Conservation (phyloP, 2,797 vertebrate genomes). For the Yasuhikotakia modesta region DNA sequence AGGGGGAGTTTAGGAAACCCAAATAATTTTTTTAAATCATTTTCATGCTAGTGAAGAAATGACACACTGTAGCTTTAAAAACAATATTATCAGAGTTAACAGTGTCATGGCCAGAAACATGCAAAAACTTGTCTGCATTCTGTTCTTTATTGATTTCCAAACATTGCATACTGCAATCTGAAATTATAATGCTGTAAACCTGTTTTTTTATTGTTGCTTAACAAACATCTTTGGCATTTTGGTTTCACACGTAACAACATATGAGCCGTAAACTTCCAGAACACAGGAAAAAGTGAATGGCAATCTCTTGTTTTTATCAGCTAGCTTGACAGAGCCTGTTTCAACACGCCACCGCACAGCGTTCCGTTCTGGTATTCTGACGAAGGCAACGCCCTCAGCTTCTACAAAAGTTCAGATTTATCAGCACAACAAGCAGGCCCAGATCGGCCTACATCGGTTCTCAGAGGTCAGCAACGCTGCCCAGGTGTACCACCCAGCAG, state of each 20-base stretch:
- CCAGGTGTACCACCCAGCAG: background rate
- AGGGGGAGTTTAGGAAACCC: too few relatives aligned
- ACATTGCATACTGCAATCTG: background rate
- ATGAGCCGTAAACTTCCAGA: background rate
- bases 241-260: background rate
- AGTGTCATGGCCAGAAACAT: slow-evolving; percentile 11
- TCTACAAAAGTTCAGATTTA: slow-evolving; percentile 51
- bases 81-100: background rate
- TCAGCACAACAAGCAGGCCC: background rate
- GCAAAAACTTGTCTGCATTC: background rate
- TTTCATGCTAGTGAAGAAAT: background rate
- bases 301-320: slow-evolving; percentile 38
- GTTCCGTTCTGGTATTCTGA: slow-evolving; percentile 62
- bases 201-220: background rate
- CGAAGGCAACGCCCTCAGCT: slow-evolving; percentile 71
- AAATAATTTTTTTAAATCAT: too few relatives aligned
- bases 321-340: slow-evolving; percentile 68
- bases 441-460: background rate
- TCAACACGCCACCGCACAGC: slow-evolving; percentile 63
- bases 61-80: background rate
- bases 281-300: background rate
- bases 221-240: background rate
- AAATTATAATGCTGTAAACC: background rate
- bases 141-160: slow-evolving; percentile 28
- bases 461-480: background rate